phyloP scores from a whole-genome alignment of 2,888 invertebrate species.

The Acanthosoma haemorrhoidale region DNA sequence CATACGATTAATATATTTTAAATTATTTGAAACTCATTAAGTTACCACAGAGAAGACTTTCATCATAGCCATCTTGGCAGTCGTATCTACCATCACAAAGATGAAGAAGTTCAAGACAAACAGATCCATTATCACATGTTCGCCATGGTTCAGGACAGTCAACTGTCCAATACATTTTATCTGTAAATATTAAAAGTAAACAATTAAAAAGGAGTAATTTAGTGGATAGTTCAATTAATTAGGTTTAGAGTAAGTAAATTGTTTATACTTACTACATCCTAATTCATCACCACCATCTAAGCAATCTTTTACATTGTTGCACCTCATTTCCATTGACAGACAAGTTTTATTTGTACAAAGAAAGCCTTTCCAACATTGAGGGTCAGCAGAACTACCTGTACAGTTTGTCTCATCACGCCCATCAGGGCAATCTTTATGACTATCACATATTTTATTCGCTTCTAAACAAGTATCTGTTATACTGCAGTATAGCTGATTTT shows the following conservation, averaged over 20 bases:
- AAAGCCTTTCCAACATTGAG: constrained; percentile 27
- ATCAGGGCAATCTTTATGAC: constrained; percentile 56
- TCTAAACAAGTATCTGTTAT: constrained; percentile 49
- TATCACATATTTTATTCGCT: constrained; percentile 54
- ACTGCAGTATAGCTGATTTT: constrained; percentile 1
- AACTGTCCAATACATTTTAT: not conserved
- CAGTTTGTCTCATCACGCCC: constrained; percentile 55
- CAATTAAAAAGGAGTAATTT: too few species aligned
- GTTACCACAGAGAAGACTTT: constrained; percentile 63
- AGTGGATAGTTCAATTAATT: too few species aligned
- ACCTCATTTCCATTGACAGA: constrained; percentile 45
- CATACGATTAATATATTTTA: too few species aligned
- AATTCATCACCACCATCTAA: constrained; percentile 48
- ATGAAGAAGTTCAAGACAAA: constrained; percentile 65
- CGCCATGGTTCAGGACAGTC: constrained; percentile 57
- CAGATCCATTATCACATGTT: constrained; percentile 61
- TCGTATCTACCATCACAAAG: constrained; percentile 67
- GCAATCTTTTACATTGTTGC: constrained; percentile 48
- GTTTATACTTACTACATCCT: constrained; percentile 27
- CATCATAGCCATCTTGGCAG: constrained; percentile 73
- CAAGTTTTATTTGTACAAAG: constrained; percentile 52
- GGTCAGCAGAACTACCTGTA: constrained; percentile 17
- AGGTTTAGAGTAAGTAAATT: too few species aligned
- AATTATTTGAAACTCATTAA: constrained; percentile 5
- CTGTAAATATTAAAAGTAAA: not conserved